phyloP scores from a whole-genome alignment of 2,113 vertebrate genomes.

The Paedocypris sp. region DNA sequence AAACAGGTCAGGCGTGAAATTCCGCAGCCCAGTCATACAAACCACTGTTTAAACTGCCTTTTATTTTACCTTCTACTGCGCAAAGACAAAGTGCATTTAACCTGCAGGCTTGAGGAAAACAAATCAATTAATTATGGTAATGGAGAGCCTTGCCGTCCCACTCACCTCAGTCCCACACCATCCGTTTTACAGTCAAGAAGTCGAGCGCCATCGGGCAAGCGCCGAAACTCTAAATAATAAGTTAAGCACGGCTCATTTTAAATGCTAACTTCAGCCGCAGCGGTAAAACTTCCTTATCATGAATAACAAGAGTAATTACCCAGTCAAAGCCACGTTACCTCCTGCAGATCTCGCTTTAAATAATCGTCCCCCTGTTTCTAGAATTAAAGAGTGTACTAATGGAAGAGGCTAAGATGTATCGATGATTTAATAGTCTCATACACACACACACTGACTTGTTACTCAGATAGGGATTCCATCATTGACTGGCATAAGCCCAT shows the following conservation, averaged over 20 bases:
- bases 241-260: conserved; percentile 25
- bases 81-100: conserved; percentile 28
- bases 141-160: conserved; percentile 29
- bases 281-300: conserved; percentile 20
- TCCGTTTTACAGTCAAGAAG: conserved; percentile 27
- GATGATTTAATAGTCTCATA: no score
- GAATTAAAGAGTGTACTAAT: neutral
- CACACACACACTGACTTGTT: no score
- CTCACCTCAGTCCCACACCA: conserved; percentile 20
- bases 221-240: conserved; percentile 28
- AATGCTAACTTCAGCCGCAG: neutral
- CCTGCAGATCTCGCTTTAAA: conserved; percentile 12
- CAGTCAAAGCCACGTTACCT: conserved; percentile 1
- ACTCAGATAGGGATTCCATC: no score
- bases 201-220: conserved; percentile 24
- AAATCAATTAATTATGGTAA: conserved; percentile 49
- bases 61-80: conserved; percentile 24
- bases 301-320: conserved; percentile 26
- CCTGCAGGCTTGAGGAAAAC: conserved; percentile 33
- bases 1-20: conserved; percentile 44
- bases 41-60: conserved; percentile 28
- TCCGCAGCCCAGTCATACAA: conserved; percentile 26
- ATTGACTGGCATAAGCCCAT: no score
- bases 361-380: neutral
- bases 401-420: neutral